phyloP scores from a whole-genome alignment of 2,888 invertebrate genomes.

The Pycnomerus fuliginosus region DNA sequence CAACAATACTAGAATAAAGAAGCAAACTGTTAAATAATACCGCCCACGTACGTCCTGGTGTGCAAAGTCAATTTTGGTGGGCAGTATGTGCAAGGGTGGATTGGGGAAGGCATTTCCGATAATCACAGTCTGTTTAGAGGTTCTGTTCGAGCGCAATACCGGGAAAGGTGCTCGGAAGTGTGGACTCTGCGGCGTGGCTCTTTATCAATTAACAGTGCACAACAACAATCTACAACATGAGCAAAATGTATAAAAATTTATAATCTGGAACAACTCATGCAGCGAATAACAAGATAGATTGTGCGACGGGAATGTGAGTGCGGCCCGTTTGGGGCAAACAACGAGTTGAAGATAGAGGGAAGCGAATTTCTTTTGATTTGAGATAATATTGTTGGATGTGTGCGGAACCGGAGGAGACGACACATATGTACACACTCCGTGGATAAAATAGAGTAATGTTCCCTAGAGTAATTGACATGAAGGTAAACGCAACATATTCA shows the following conservation, averaged over 20 bases:
- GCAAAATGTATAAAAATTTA: slow-evolving; percentile 51
- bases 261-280: slow-evolving; percentile 48
- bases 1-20: too few relatives aligned
- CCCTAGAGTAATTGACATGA: slow-evolving; percentile 85
- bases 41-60: too few relatives aligned
- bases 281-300: slow-evolving; percentile 46
- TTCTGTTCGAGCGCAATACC: slow-evolving; percentile 47
- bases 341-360: slow-evolving; percentile 20
- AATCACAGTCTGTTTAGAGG: slow-evolving; percentile 56
- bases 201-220: slow-evolving; percentile 48
- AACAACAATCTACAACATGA: slow-evolving; percentile 51
- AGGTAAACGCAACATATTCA: slow-evolving; percentile 60
- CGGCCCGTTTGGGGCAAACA: slow-evolving; percentile 28
- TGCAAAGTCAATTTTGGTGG: too few relatives aligned
- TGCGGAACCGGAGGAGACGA: slow-evolving; percentile 31
- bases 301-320: slow-evolving; percentile 44
- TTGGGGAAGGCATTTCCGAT: slow-evolving; percentile 55
- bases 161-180: slow-evolving; percentile 42
- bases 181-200: slow-evolving; percentile 51
- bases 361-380: slow-evolving; percentile 9
- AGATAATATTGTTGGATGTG: slow-evolving; percentile 15
- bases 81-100: slow-evolving; percentile 30
- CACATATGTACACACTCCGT: slow-evolving; percentile 42
- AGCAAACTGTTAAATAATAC: too few relatives aligned
- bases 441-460: slow-evolving; percentile 64